These are phyloP conservation scores for Penaeus vannamei DNA, from an alignment of 1,140 invertebrate species.

Conservation along the genomic window DNA sequence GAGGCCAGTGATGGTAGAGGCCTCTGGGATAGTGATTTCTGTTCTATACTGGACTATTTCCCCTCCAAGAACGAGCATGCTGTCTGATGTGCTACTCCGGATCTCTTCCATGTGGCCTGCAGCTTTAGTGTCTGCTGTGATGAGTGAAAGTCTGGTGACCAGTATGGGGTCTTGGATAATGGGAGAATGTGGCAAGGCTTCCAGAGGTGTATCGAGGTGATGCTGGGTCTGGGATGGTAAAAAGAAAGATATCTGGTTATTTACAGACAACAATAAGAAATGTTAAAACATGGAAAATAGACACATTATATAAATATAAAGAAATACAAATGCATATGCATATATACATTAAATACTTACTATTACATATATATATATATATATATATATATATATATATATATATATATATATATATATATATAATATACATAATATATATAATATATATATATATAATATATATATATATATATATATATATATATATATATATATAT, in stretches of 20 bases:
- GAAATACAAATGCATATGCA: too few species aligned
- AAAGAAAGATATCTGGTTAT: not conserved
- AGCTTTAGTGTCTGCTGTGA: not conserved
- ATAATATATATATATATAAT: too few species aligned
- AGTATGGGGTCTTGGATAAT: constrained; percentile 4
- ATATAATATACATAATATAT: too few species aligned
- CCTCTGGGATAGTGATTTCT: not conserved
- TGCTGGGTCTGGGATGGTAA: constrained; percentile 53
- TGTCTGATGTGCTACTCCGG: not conserved
- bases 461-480: too few species aligned
- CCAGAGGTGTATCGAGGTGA: constrained; percentile 48
- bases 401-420: too few species aligned
- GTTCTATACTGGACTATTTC: constrained; percentile 24
- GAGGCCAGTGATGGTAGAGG: constrained; percentile 19
- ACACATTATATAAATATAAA: too few species aligned
- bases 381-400: too few species aligned
- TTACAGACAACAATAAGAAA: not conserved
- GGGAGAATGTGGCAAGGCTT: constrained; percentile 30
- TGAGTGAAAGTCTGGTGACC: constrained; percentile 39
- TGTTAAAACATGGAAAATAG: not conserved
- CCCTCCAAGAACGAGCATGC: constrained; percentile 34
- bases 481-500: too few species aligned
- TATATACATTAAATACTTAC: too few species aligned
- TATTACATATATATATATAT: too few species aligned
- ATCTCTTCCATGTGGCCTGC: not conserved